These are phyloP conservation scores for Operophtera brumata DNA, from an alignment of 2,888 invertebrate species.

Conservation along the genomic window DNA sequence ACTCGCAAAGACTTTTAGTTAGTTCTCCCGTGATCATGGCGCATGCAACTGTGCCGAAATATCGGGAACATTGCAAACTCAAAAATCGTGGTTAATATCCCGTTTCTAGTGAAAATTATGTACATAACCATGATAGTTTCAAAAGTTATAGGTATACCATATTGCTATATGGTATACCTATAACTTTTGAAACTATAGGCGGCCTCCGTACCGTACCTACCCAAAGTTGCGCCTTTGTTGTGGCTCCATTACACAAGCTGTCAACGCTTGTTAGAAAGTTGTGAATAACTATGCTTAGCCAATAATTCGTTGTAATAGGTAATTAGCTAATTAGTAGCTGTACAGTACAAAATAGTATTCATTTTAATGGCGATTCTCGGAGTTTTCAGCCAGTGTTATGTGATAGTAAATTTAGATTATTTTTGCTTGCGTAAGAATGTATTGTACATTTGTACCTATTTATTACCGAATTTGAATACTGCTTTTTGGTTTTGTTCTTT, in stretches of 20 bases:
- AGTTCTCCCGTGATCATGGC: too few relatives aligned
- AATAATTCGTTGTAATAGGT: not conserved
- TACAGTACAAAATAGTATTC: conserved; percentile 39
- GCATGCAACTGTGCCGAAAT: too few relatives aligned
- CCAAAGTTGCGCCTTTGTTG: not conserved
- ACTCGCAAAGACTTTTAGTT: too few relatives aligned
- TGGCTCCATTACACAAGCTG: conserved; percentile 3
- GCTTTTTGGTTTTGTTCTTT: not conserved
- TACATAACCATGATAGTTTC: too few relatives aligned
- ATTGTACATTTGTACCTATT: not conserved
- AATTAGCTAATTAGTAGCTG: conserved; percentile 25
- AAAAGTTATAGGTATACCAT: too few relatives aligned
- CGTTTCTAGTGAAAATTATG: too few relatives aligned
- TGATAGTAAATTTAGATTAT: conserved; percentile 54
- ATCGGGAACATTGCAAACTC: too few relatives aligned
- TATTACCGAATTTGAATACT: not conserved
- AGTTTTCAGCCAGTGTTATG: conserved; percentile 67
- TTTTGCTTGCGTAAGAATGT: not conserved
- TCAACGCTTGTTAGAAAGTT: conserved; percentile 20
- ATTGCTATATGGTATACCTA: too few relatives aligned
- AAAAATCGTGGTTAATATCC: too few relatives aligned
- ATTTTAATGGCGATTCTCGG: conserved; percentile 47
- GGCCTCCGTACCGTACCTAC: too few relatives aligned
- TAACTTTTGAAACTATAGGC: too few relatives aligned
- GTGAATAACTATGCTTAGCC: conserved; percentile 16